These are phyloP conservation scores for Paramuricea clavata DNA, from an alignment of 92 coral and sea anemone genomes.

Conservation along the genomic window DNA sequence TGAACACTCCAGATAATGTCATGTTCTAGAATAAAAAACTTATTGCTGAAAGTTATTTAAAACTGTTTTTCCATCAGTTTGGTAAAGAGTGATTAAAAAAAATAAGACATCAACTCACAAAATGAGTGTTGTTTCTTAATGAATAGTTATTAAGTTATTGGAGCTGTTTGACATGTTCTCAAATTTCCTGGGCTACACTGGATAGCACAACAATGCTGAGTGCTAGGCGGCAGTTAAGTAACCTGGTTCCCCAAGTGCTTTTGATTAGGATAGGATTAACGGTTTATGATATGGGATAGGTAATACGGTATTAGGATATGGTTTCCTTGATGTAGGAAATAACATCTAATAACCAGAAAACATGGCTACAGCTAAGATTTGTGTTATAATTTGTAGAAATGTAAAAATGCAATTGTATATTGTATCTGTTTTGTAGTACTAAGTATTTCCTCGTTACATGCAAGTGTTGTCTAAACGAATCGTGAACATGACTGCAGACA, in stretches of 20 bases:
- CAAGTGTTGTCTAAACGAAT: neutral
- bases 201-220: constrained; percentile 12
- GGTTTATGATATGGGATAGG: too few relatives aligned
- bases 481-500: neutral
- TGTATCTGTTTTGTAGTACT: neutral
- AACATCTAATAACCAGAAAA: constrained; percentile 19
- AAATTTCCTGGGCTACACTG: constrained; percentile 19
- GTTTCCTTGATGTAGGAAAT: constrained; percentile 22
- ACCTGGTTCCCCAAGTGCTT: constrained; percentile 16
- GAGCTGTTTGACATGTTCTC: constrained; percentile 28
- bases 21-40: neutral
- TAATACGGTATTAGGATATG: too few relatives aligned
- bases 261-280: too few relatives aligned
- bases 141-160: neutral
- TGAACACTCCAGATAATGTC: constrained; percentile 4
- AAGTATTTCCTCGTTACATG: neutral
- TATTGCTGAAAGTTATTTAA: constrained; percentile 1
- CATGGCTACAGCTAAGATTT: constrained; percentile 11
- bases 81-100: neutral
- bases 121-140: constrained; percentile 8
- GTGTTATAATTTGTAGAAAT: neutral
- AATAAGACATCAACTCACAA: constrained; percentile 22
- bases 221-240: constrained; percentile 21
- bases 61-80: neutral
- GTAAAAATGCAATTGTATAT: neutral